Base-by-base conservation (phyloP, 2,888 invertebrate genomes). In the Andrena camellia region DNA sequence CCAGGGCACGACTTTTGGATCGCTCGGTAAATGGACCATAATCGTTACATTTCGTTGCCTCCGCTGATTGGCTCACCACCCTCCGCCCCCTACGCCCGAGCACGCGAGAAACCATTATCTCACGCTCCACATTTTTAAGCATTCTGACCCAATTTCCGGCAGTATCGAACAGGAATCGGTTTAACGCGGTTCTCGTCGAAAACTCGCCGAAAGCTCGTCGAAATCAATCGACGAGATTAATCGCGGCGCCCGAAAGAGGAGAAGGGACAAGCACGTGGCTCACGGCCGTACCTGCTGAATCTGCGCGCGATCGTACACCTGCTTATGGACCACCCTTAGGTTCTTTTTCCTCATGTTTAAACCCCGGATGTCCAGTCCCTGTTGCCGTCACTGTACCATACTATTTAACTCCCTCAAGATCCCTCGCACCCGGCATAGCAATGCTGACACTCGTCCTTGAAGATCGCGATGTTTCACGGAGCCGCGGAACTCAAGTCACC, bases 331-430 rank as follows among this genome's bases (percentile, higher is more conserved):
- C 69, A 94, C 93, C 76, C 92, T 89, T 13, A 92, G 89, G 71
- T 94, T 94, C 89, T 94, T 94, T 86, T 93, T 94, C 92, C 94
- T 93, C 93, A 94, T 94, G 79, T 69, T 80, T 75, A 64, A 64
- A 20, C 50, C 31, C 31, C 13, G 2, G 57, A 17, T 64, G 17
- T 26, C 20, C 7, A n/a, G 10, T n/a, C 52, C 8, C n/a, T 10
- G 10, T 17, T 13, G 8, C 8, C 0, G 17, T 59, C 63, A n/a
- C 63, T 23, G 13, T 52, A 8, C 23, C 64, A 35, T 31, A 17
- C 42, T 17, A 42, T 5, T 42, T 42, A 4, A 17, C 17, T 42
- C 17, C 42, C 42, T 13, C 4, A 17, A 42, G 4, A 17, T 1
- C 17, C 42, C 42, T 42, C 17, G 13, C 42, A 42, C 42, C 42